Percentiles rank a stretch among this genome's conserved stretches.
These are phyloP conservation scores for Pungitius pungitius DNA, from an alignment of 2,113 vertebrate species.

Conservation along the genomic window DNA sequence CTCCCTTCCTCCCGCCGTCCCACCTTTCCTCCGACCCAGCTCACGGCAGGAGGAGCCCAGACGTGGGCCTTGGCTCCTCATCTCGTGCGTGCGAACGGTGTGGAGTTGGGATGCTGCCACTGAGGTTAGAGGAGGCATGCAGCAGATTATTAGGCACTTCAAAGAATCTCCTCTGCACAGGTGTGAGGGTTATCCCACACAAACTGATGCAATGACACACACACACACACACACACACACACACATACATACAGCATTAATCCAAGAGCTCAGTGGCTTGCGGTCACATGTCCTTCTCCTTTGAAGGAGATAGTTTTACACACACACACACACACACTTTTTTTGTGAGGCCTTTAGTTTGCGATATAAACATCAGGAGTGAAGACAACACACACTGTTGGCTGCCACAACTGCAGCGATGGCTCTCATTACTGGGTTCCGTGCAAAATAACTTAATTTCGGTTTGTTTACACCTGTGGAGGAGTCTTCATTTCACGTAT, in stretches of 20 bases:
- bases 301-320: conserved; percentile 39
- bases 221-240: conserved; percentile 7
- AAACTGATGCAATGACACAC: conserved; percentile 33
- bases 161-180: conserved; percentile 63
- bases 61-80: conserved; percentile 21
- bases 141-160: conserved; percentile 64
- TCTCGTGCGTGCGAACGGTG: conserved; percentile 50
- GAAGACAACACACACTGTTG: conserved; percentile 34
- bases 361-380: conserved; percentile 31
- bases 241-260: conserved; percentile 18
- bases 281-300: conserved; percentile 32
- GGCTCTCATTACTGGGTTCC: conserved; percentile 51
- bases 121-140: conserved; percentile 36
- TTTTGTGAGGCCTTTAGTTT: conserved; percentile 31
- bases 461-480: conserved; percentile 54
- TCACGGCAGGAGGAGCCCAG: conserved; percentile 33
- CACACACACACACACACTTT: not conserved
- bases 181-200: conserved; percentile 53
- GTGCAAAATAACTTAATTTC: conserved; percentile 57
- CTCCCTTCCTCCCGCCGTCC: not conserved
- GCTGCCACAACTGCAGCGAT: conserved; percentile 48
- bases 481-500: conserved; percentile 40
- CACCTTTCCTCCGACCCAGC: conserved; percentile 19
- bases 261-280: conserved; percentile 18
- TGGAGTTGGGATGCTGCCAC: conserved; percentile 32